Base-by-base conservation (phyloP, 2,113 vertebrate genomes). In the Mobula hypostoma region DNA sequence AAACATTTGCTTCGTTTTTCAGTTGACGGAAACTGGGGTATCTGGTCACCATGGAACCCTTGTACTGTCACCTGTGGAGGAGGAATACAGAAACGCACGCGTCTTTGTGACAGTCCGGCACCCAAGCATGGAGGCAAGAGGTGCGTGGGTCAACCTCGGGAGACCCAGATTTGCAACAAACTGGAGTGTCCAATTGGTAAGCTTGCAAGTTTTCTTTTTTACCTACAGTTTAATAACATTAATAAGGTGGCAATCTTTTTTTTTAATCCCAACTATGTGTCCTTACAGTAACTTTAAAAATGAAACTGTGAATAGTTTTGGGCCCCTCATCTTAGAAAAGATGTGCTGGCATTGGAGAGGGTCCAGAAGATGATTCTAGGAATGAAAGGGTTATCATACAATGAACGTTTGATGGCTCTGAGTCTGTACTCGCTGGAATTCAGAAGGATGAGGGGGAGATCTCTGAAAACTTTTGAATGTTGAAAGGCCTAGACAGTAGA, bases 1-100 rank as follows among this genome's bases (percentile, higher is more conserved):
- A 92, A 92, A 27, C 21, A 93, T 93, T 74, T 7, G 11, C 82
- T 94, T 96, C 63, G 79, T 94, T 90, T 88, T 96, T 94, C 94
- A 99, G 99, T 99, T 95, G 97, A 98, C 95, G 99, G 99, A 94
- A 98, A 97, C 87, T 99, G 98, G 98, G 98, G 99, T 83, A 98
- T 98, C 29, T 99, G 98, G 98, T 99, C 99, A 94, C 98, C 95
- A 0, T 99, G 99, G 99, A 97, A 98, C 95, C 96, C 97, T 95
- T 99, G 99, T 95, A 97, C 98, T 27, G 96, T 98, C 94, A 99
- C 98, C 5, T 99, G 99, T 95, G 98, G 98, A 95, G 98, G 98
- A 95, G 99, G 98, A 94, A 94, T 98, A 82, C 98, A 98, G 95
- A 97, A 94, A 88, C 97, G 98, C 6, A 97, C 97, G 94, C 98